A percentile compares a stretch with the other conserved stretches of the same genome.
phyloP scores from a whole-genome alignment of 2,888 invertebrate species.

The Amphipyra berbera region DNA sequence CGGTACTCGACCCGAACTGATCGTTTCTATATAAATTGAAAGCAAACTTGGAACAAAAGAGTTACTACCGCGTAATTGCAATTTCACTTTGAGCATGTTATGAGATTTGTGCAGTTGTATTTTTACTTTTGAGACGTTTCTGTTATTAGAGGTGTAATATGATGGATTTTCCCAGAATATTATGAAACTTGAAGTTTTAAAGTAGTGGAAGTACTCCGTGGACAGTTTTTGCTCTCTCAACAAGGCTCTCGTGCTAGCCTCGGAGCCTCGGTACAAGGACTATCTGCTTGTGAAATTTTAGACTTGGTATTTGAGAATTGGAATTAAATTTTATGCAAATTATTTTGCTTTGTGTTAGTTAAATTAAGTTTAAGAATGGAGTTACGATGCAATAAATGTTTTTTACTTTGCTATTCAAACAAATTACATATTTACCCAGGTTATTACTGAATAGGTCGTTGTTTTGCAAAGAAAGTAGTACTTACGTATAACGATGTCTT shows the following conservation, averaged over 20 bases:
- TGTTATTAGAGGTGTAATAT: constrained; percentile 10
- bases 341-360: neutral
- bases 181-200: constrained; percentile 25
- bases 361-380: neutral
- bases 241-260: constrained; percentile 12
- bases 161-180: constrained; percentile 1
- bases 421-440: neutral
- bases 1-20: constrained; percentile 62
- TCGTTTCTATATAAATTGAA: constrained; percentile 55
- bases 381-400: neutral
- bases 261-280: constrained; percentile 9
- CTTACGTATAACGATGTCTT: constrained; percentile 30
- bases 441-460: constrained; percentile 1
- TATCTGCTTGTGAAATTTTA: constrained; percentile 17
- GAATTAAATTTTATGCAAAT: constrained; percentile 8
- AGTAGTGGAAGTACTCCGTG: constrained; percentile 27
- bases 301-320: constrained; percentile 19
- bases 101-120: neutral
- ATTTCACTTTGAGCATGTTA: constrained; percentile 24
- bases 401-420: neutral
- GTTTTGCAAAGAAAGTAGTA: constrained; percentile 39
- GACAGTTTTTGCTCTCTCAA: constrained; percentile 33
- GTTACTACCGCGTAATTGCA: constrained; percentile 31
- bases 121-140: neutral
- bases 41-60: constrained; percentile 54